Percentiles rank a stretch among this genome's conserved stretches.
These are phyloP conservation scores for Campylorhamphus procurvoides DNA, from an alignment of 2,113 vertebrate species.

Conservation along the genomic window DNA sequence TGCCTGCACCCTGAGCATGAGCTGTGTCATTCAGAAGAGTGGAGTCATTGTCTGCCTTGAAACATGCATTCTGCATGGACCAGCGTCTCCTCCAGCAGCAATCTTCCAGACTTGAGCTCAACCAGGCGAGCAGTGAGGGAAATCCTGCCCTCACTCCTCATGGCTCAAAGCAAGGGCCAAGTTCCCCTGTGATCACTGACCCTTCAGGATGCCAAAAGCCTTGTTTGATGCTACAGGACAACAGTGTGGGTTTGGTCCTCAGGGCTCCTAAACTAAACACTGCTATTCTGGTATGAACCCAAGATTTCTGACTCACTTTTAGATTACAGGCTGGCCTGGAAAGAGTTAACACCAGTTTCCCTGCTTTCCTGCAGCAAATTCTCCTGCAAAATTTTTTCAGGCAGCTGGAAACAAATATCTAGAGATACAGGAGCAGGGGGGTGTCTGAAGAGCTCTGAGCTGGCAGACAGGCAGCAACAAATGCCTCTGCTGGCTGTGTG, in stretches of 20 bases:
- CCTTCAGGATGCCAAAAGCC: neutral
- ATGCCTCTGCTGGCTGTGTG: neutral
- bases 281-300: neutral
- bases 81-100: neutral
- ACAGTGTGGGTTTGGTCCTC: neutral
- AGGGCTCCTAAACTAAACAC: neutral
- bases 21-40: neutral
- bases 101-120: neutral
- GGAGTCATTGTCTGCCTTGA: neutral
- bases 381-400: neutral
- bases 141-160: neutral
- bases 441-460: neutral
- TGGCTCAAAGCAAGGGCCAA: neutral
- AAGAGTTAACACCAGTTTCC: neutral
- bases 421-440: neutral
- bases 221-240: neutral
- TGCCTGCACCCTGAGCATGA: neutral
- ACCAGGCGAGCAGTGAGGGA: neutral
- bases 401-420: neutral
- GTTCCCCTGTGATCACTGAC: neutral
- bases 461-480: neutral
- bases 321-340: neutral
- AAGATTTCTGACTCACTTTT: neutral
- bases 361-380: neutral
- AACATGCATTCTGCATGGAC: neutral